A percentile compares a stretch with the other conserved stretches of the same genome.
phyloP scores from a whole-genome alignment of 2,113 vertebrate genomes.

The Shinisaurus crocodilurus region DNA sequence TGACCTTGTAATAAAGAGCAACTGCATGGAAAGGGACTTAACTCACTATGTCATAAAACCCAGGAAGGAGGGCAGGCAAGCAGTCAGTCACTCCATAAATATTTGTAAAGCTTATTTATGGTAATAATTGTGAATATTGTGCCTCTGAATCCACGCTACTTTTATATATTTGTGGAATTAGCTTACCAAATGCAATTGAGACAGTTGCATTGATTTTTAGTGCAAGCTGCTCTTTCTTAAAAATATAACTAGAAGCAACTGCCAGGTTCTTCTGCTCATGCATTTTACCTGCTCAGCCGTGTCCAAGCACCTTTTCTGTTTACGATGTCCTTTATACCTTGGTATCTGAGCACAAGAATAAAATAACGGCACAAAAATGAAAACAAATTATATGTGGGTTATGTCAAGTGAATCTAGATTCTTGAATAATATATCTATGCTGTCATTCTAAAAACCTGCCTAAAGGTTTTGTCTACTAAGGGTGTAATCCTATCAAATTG shows the following conservation, averaged over 20 bases:
- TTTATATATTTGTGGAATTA: neutral
- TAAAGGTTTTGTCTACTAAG: neutral
- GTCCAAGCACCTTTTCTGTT: conserved; percentile 68
- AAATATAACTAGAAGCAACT: conserved; percentile 19
- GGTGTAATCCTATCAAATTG: neutral
- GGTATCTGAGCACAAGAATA: conserved; percentile 75
- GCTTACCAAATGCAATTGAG: conserved; percentile 4
- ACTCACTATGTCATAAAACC: neutral
- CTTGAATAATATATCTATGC: neutral
- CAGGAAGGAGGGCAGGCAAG: neutral
- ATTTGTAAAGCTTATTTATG: neutral
- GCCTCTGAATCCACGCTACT: neutral
- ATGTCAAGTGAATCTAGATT: conserved; percentile 3
- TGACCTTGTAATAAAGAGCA: neutral
- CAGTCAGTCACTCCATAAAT: neutral
- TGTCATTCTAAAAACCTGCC: neutral
- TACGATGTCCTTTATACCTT: conserved; percentile 73
- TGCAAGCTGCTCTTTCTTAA: conserved; percentile 25
- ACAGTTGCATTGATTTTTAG: conserved; percentile 1
- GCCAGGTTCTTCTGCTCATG: conserved; percentile 21
- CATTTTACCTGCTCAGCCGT: conserved; percentile 68
- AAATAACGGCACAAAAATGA: conserved; percentile 61
- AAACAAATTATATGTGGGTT: neutral
- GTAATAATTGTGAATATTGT: neutral
- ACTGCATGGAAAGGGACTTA: neutral